Conservation (phyloP, 2,797 vertebrate genomes). For the Chelidonichthys spinosus region DNA sequence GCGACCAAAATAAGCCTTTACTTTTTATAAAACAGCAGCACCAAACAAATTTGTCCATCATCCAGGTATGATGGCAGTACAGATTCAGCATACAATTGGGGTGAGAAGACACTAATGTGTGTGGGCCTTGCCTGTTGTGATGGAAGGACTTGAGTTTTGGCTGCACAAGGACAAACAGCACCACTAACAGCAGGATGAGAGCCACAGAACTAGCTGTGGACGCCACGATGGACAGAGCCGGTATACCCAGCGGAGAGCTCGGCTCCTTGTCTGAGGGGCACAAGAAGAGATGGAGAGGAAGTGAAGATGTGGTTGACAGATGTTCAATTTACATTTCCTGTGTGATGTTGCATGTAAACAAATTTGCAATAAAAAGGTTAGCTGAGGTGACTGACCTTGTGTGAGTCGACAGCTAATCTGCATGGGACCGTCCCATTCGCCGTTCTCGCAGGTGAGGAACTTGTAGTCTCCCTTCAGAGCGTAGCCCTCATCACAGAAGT, state of each 20-base stretch:
- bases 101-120: neutral
- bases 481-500: constrained; percentile 95
- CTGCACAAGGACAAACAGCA: constrained; percentile 96
- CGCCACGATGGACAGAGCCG: constrained; percentile 93
- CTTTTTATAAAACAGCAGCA: constrained; percentile 1
- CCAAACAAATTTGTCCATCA: neutral
- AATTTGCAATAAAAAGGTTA: neutral
- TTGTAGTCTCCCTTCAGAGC: constrained; percentile 96
- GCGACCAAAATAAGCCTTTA: neutral
- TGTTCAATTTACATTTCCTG: constrained; percentile 6
- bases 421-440: constrained; percentile 95
- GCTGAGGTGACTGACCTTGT: constrained; percentile 81
- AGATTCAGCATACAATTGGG: neutral
- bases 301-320: constrained; percentile 20
- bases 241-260: constrained; percentile 88
- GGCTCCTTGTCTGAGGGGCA: constrained; percentile 89
- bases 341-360: neutral
- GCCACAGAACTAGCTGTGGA: constrained; percentile 95
- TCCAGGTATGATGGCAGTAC: neutral
- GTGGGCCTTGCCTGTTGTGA: constrained; percentile 89
- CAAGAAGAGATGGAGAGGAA: constrained; percentile 1
- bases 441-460: constrained; percentile 95
- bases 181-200: constrained; percentile 94
- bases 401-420: constrained; percentile 95
- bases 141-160: constrained; percentile 99